Evolutionary conservation across 2,888 invertebrate species (phyloP), one percentile per base, ranked within the genome.

Genomic region (Andrena flavipes): DNA sequence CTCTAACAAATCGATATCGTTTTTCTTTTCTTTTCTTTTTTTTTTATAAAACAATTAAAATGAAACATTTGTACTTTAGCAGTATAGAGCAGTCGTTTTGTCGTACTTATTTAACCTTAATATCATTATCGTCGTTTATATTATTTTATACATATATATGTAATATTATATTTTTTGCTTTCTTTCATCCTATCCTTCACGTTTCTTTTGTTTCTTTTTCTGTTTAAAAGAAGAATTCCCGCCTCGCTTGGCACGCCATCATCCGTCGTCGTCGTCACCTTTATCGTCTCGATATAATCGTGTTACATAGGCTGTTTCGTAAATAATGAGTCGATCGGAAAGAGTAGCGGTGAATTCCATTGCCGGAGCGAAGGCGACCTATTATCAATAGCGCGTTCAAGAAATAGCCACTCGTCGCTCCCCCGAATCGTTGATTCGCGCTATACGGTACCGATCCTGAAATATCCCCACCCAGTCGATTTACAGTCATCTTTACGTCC

Each of bases 1-100:
- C 72, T 78, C 84, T 89, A 88, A 88, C 83, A 80, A 87, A 88
- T 89, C 79, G 76, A 87, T 87, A 87, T 89, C 84, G 80, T 89
- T 90, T 56, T 54, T 56, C 56, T 56, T 63, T 63, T 69, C 33
- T 63, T 74, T 60, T 69, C 60, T 51, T 42, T 35, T 35, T 33
- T 62, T 72, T 80, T 91, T 91, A 92, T 91, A 93, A 92, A 92
- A 92, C 92, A 93, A 92, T 92, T 92, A 93, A 80, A 93, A 93
- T 92, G 91, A 93, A 93, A 94, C 92, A 93, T 94, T 94, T 94
- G 93, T 94, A 94, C 93, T 93, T 93, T 93, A 93, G 93, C 93
- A 94, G 93, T 93, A 92, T 93, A 93, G 93, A 94, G 93, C 93
- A 94, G 93, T 94, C 93, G 90, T 93, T 93, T 90, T 92, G 90